Percentiles rank a stretch among this genome's conserved stretches.
Conservation (phyloP, 2,888 invertebrate genomes). For the Criorhina ranunculi region DNA sequence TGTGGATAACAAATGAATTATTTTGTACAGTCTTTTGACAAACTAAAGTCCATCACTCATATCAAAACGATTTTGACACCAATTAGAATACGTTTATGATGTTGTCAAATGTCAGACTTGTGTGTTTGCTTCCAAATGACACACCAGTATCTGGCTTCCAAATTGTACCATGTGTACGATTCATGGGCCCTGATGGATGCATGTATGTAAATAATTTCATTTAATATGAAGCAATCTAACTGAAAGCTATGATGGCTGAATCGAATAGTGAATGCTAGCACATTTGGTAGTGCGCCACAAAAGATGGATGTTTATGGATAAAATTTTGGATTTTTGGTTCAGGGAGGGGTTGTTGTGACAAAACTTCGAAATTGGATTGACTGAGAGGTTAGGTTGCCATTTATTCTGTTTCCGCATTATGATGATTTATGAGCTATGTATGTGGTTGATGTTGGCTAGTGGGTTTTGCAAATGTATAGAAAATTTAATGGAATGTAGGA, state of each 20-base stretch:
- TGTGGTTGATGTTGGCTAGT: constrained; percentile 18
- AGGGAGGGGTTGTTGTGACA: constrained; percentile 23
- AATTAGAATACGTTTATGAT: neutral
- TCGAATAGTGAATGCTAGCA: neutral
- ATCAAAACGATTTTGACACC: neutral
- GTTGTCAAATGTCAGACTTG: constrained; percentile 9
- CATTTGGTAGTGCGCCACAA: neutral
- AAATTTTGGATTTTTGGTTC: constrained; percentile 3
- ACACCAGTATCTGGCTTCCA: constrained; percentile 3
- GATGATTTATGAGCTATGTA: constrained; percentile 31
- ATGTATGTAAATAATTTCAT: constrained; percentile 43
- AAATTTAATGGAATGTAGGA: constrained; percentile 16
- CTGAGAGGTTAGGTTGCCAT: neutral
- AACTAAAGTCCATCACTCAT: too few relatives aligned
- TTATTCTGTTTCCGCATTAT: neutral
- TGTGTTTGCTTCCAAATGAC: neutral
- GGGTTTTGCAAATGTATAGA: constrained; percentile 13
- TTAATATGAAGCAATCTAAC: constrained; percentile 51
- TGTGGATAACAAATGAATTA: too few relatives aligned
- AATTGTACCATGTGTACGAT: constrained; percentile 9
- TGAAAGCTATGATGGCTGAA: constrained; percentile 21
- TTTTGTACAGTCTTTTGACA: too few relatives aligned
- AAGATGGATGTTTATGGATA: constrained; percentile 22
- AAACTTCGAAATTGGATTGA: constrained; percentile 5
- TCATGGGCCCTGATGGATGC: constrained; percentile 4